Conservation (phyloP, 2,888 invertebrate genomes). For the Rhamphomyia laevipes region DNA sequence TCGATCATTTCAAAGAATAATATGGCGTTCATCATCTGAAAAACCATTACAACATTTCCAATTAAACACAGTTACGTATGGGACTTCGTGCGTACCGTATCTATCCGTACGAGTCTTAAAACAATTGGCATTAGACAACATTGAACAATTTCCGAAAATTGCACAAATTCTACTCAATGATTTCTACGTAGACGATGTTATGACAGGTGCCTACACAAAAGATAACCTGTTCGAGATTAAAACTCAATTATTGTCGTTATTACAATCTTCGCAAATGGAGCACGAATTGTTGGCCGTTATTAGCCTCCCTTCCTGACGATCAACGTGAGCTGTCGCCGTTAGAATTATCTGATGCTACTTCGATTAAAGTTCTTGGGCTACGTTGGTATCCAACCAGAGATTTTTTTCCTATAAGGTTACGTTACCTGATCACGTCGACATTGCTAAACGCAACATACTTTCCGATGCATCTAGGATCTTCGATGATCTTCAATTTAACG, state of each 20-base stretch:
- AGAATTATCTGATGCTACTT: no score
- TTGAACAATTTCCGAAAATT: conserved; percentile 9
- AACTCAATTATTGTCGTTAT: no score
- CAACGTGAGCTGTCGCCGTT: no score
- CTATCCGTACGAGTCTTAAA: no score
- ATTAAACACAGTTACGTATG: no score
- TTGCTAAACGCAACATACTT: neutral
- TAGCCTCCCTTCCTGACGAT: neutral
- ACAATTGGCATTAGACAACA: conserved; percentile 7
- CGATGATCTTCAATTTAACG: neutral
- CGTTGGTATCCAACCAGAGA: conserved; percentile 1
- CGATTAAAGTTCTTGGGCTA: neutral
- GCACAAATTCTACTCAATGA: conserved; percentile 9
- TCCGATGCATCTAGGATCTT: conserved; percentile 1
- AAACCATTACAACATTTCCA: conserved; percentile 10
- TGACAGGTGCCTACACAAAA: no score
- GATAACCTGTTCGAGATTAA: no score
- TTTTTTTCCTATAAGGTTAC: neutral
- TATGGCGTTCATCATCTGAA: conserved; percentile 10
- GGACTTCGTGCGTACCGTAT: no score
- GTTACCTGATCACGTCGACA: neutral
- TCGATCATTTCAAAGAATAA: conserved; percentile 12
- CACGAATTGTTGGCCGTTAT: conserved; percentile 5
- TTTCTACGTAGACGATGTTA: conserved; percentile 14
- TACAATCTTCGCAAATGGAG: conserved; percentile 4